These are phyloP conservation scores for Archilochus colubris DNA, from an alignment of 2,113 vertebrate genomes.

Conservation along the genomic window DNA sequence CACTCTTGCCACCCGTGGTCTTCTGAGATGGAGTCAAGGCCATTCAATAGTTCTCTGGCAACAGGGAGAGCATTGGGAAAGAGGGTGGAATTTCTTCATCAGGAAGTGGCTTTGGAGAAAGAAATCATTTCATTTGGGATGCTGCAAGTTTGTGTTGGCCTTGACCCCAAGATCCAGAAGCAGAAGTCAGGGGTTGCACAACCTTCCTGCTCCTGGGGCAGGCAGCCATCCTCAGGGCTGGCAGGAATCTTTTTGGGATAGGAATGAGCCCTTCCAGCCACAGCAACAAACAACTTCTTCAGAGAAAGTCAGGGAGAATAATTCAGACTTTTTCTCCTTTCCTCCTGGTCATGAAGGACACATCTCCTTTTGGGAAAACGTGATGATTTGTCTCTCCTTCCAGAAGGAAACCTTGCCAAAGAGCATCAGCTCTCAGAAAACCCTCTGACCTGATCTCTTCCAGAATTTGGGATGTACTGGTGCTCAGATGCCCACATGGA, in stretches of 20 bases:
- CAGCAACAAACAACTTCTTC: neutral
- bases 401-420: neutral
- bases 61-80: neutral
- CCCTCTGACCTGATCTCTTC: neutral
- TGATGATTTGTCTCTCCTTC: neutral
- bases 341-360: neutral
- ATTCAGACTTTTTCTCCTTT: neutral
- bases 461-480: neutral
- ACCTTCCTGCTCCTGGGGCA: neutral
- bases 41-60: neutral
- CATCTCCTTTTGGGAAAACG: neutral
- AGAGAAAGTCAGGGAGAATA: neutral
- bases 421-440: neutral
- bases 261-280: neutral
- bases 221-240: neutral
- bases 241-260: neutral
- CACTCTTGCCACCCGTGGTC: neutral
- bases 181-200: neutral
- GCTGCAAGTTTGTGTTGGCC: neutral
- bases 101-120: neutral
- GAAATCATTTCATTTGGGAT: neutral
- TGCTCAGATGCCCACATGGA: fast-evolving
- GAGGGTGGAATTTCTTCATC: neutral
- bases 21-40: neutral
- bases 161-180: neutral